phyloP scores from a whole-genome alignment of 2,113 vertebrate species.

The Bufo gargarizans region DNA sequence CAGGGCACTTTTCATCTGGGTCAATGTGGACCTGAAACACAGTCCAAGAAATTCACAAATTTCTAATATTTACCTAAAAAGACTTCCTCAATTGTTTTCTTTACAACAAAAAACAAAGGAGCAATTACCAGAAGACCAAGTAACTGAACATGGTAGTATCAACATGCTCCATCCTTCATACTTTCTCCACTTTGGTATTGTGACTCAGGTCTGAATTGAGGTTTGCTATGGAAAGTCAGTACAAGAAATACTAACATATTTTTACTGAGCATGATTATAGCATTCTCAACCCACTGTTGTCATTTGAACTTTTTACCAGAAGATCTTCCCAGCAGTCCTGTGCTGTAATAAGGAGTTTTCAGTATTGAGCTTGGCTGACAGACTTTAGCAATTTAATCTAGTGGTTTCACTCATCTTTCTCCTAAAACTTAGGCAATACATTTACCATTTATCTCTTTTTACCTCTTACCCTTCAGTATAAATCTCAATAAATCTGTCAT shows the following conservation, averaged over 20 bases:
- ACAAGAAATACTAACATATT: background rate
- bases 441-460: conserved; percentile 1
- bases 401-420: conserved; percentile 6
- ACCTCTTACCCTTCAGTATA: background rate
- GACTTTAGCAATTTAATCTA: conserved; percentile 12
- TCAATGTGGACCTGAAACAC: too few species aligned
- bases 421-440: background rate
- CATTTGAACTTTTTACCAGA: background rate
- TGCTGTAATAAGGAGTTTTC: conserved; percentile 21
- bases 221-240: conserved; percentile 3
- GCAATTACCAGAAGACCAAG: background rate
- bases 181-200: background rate
- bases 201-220: background rate
- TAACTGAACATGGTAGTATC: background rate
- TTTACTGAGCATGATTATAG: background rate
- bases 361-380: conserved; percentile 32
- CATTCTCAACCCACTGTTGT: conserved; percentile 7
- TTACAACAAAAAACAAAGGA: background rate
- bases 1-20: too few species aligned
- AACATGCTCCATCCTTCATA: background rate
- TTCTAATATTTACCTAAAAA: too few species aligned
- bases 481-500: background rate
- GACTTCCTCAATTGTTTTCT: too few species aligned
- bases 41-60: too few species aligned
- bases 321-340: conserved; percentile 21